These are phyloP conservation scores for Spilarctia lutea DNA, from an alignment of 2,888 invertebrate species.

Conservation along the genomic window DNA sequence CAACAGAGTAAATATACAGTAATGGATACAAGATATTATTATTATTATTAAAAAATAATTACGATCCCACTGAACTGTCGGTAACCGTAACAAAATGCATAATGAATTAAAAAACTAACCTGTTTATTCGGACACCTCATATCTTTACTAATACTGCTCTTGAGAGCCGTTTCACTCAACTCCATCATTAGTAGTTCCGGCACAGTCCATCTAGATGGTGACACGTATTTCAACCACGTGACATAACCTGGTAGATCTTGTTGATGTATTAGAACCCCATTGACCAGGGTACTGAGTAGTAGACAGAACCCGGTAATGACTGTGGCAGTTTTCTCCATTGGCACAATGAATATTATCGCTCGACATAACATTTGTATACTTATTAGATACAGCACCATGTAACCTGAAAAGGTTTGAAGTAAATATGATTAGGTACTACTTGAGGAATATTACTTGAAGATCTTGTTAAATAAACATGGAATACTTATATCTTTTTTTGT, in stretches of 20 bases:
- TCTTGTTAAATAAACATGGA: too few species aligned
- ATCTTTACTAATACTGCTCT: conserved; percentile 80
- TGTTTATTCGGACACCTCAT: conserved; percentile 90
- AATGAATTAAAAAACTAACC: conserved; percentile 70
- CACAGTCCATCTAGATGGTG: conserved; percentile 91
- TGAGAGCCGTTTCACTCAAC: conserved; percentile 88
- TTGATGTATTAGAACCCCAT: conserved; percentile 90
- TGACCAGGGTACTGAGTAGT: conserved; percentile 87
- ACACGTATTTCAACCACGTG: conserved; percentile 89
- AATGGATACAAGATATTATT: too few species aligned
- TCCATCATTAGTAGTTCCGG: conserved; percentile 89
- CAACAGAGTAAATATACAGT: background rate
- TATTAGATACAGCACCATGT: conserved; percentile 90
- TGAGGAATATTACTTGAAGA: too few species aligned
- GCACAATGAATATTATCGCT: conserved; percentile 89
- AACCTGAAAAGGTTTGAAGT: conserved; percentile 79
- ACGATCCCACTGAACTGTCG: too few species aligned
- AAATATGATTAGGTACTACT: too few species aligned
- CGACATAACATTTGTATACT: conserved; percentile 89
- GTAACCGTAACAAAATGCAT: too few species aligned
- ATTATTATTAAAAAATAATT: too few species aligned
- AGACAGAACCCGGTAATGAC: conserved; percentile 87
- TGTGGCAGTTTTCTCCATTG: conserved; percentile 88
- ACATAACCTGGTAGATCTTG: conserved; percentile 89
- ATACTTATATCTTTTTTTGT: too few species aligned